These are phyloP conservation scores for Tortrix viridana DNA, from an alignment of 2,888 invertebrate genomes.

Conservation along the genomic window DNA sequence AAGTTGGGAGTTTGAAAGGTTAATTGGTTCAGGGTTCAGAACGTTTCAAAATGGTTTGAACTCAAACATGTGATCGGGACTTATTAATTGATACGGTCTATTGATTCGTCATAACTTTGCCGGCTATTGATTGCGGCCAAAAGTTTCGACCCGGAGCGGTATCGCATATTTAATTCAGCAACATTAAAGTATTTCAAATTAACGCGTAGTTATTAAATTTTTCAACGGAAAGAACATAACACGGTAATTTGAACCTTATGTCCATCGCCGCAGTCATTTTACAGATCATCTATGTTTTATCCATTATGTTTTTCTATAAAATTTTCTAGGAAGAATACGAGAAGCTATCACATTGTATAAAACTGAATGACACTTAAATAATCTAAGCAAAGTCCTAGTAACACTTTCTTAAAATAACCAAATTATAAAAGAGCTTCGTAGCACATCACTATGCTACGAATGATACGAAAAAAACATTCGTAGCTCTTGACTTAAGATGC, in stretches of 20 bases:
- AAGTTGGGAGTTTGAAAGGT: neutral
- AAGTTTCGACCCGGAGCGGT: constrained; percentile 8
- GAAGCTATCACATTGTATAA: too few species aligned
- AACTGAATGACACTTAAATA: too few species aligned
- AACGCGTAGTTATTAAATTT: neutral
- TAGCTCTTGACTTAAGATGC: neutral
- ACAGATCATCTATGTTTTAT: too few species aligned
- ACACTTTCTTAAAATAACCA: neutral
- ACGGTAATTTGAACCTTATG: too few species aligned
- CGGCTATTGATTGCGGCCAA: constrained; percentile 24
- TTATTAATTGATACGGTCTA: constrained; percentile 9
- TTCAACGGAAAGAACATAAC: neutral
- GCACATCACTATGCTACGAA: neutral
- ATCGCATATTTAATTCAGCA: constrained; percentile 28
- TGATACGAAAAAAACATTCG: neutral
- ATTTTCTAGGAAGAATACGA: too few species aligned
- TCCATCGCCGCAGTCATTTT: too few species aligned
- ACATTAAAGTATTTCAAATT: constrained; percentile 14
- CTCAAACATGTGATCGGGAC: neutral
- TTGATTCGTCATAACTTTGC: constrained; percentile 23
- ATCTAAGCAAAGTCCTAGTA: too few species aligned
- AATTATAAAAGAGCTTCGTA: neutral
- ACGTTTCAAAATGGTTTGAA: neutral
- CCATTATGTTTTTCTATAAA: too few species aligned
- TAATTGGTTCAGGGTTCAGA: neutral